A percentile compares a stretch with the other conserved stretches of the same genome.
These are phyloP conservation scores for Tachyglossus aculeatus DNA, from an alignment of 2,797 vertebrate genomes.

Conservation along the genomic window DNA sequence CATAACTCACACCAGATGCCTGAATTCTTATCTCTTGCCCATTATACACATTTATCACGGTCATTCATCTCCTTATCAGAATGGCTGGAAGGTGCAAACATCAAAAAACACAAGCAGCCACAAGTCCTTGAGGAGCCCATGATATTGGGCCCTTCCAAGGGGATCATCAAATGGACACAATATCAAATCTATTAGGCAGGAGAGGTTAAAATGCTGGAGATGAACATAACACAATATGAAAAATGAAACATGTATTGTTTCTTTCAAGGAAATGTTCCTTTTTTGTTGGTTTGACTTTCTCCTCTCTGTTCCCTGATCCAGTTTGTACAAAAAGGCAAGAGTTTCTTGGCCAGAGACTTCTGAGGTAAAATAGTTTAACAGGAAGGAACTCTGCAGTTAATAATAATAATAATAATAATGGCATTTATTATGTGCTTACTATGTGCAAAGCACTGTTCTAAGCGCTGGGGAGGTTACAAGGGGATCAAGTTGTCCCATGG, in stretches of 20 bases:
- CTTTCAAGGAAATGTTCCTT: background rate
- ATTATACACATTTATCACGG: conserved; percentile 67
- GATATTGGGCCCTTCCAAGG: conserved; percentile 51
- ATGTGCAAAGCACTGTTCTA: no score
- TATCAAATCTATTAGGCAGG: background rate
- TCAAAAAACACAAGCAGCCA: conserved; percentile 59
- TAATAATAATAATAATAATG: accelerated
- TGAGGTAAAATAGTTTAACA: background rate
- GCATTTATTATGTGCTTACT: no score
- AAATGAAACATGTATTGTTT: background rate
- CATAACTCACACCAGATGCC: conserved; percentile 66
- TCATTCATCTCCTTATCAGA: conserved; percentile 68
- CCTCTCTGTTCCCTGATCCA: background rate
- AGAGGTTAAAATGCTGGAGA: conserved; percentile 52
- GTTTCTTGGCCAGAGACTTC: background rate
- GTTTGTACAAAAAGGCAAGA: background rate
- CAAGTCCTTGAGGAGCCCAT: conserved; percentile 34
- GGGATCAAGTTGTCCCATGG: no score
- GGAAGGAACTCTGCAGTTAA: background rate
- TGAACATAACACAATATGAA: background rate
- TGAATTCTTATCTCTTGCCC: conserved; percentile 72
- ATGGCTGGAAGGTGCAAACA: conserved; percentile 49
- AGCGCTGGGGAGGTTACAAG: no score
- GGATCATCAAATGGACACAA: conserved; percentile 31
- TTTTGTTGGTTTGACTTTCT: background rate